Evolutionary conservation across 2,888 invertebrate genomes (phyloP).

Genomic region (Cephus nigrinus): DNA sequence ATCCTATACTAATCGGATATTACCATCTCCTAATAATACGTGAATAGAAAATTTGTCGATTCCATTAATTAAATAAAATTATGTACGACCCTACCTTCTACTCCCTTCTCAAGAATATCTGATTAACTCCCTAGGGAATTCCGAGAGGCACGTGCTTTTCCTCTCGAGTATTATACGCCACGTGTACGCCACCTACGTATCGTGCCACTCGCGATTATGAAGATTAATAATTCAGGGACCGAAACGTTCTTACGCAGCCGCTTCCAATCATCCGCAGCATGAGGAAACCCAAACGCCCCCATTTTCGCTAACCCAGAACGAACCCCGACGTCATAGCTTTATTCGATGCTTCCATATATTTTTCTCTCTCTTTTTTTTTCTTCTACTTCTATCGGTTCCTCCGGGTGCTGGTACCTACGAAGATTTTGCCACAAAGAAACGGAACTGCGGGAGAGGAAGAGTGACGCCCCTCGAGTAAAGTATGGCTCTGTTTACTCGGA

Average conservation of each 20-base stretch:
- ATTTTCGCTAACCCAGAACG: background rate
- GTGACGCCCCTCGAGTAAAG: constrained; percentile 62
- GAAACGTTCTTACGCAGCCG: background rate
- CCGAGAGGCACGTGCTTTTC: constrained; percentile 34
- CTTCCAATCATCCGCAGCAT: background rate
- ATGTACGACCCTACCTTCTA: background rate
- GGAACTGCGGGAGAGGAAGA: constrained; percentile 47
- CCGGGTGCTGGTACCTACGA: background rate
- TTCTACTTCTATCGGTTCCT: background rate
- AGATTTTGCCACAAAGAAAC: background rate
- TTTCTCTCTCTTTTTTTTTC: background rate
- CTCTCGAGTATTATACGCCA: background rate
- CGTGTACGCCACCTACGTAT: background rate
- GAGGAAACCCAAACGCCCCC: constrained; percentile 9
- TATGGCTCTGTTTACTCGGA: constrained; percentile 64
- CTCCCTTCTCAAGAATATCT: background rate
- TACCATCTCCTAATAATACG: background rate
- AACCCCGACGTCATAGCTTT: background rate
- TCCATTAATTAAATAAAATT: background rate
- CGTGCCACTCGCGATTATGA: background rate
- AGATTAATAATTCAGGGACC: background rate
- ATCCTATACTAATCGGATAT: background rate
- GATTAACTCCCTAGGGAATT: constrained; percentile 43
- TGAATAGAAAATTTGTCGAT: background rate
- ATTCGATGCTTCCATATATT: background rate